phyloP scores from a whole-genome alignment of 2,113 vertebrate species.

The Callipepla squamata region DNA sequence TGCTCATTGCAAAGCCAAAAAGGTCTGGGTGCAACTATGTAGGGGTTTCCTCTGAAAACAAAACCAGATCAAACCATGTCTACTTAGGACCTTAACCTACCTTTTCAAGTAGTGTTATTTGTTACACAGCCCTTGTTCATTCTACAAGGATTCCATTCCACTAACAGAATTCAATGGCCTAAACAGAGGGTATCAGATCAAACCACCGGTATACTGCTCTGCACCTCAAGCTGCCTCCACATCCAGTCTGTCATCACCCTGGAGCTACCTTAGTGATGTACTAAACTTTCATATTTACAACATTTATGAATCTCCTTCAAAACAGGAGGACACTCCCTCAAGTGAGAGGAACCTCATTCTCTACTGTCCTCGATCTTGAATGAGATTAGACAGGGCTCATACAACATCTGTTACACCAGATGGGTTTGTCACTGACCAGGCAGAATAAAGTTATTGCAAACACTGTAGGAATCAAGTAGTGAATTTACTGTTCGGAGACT shows the following conservation, averaged over 20 bases:
- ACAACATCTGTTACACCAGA: background rate
- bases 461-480: background rate
- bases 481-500: background rate
- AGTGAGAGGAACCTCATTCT: background rate
- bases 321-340: background rate
- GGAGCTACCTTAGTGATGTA: background rate
- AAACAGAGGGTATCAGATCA: background rate
- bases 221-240: background rate
- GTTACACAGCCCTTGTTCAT: background rate
- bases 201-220: background rate
- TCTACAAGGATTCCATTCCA: background rate
- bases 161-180: background rate
- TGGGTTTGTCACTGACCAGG: background rate
- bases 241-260: background rate
- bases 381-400: background rate
- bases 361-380: background rate
- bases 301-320: background rate
- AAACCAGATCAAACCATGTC: background rate
- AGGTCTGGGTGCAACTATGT: background rate
- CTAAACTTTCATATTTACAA: background rate
- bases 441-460: constrained; percentile 4
- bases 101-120: background rate
- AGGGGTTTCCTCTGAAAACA: background rate
- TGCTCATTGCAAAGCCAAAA: background rate
- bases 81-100: background rate